A percentile compares a stretch with the other conserved stretches of the same genome.
Evolutionary conservation across 1,140 invertebrate species (phyloP).

Genomic region (Drosophila kanapiae): DNA sequence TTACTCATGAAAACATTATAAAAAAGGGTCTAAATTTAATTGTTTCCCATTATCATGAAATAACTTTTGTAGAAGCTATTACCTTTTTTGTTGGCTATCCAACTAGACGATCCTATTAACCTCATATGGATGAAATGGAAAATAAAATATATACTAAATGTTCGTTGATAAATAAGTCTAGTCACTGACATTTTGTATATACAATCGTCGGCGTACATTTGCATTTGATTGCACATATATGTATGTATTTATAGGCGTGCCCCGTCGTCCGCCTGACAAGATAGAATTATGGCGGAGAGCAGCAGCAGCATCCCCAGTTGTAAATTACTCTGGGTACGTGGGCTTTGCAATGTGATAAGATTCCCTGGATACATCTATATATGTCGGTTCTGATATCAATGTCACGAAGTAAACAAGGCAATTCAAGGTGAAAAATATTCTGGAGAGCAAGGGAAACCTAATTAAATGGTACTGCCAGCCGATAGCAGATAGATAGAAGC

Average conservation of each 20-base stretch:
- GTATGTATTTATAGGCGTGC: conserved; percentile 26
- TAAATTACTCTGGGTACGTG: conserved; percentile 43
- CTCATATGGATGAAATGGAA: conserved; percentile 26
- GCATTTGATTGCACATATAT: conserved; percentile 26
- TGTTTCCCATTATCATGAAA: not conserved
- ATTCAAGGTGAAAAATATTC: conserved; percentile 36
- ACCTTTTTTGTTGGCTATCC: not conserved
- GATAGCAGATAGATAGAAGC: conserved; percentile 4
- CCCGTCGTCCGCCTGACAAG: conserved; percentile 1
- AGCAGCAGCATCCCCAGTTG: conserved; percentile 52
- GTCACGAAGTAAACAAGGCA: conserved; percentile 36
- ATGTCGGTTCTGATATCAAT: conserved; percentile 25
- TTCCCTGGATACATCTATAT: conserved; percentile 50
- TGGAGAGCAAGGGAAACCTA: conserved; percentile 25
- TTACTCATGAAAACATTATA: not conserved
- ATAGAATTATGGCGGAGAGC: conserved; percentile 11
- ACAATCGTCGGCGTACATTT: conserved; percentile 17
- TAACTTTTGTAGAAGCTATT: not conserved
- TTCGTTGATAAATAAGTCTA: conserved; percentile 38
- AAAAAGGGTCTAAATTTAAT: not conserved
- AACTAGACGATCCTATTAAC: not conserved
- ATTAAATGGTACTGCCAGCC: conserved; percentile 37
- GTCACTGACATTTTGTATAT: conserved; percentile 23
- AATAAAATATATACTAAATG: conserved; percentile 25
- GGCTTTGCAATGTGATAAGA: conserved; percentile 39